Evolutionary conservation across 2,888 invertebrate species (phyloP).

Genomic region (Lepidonotus clava): DNA sequence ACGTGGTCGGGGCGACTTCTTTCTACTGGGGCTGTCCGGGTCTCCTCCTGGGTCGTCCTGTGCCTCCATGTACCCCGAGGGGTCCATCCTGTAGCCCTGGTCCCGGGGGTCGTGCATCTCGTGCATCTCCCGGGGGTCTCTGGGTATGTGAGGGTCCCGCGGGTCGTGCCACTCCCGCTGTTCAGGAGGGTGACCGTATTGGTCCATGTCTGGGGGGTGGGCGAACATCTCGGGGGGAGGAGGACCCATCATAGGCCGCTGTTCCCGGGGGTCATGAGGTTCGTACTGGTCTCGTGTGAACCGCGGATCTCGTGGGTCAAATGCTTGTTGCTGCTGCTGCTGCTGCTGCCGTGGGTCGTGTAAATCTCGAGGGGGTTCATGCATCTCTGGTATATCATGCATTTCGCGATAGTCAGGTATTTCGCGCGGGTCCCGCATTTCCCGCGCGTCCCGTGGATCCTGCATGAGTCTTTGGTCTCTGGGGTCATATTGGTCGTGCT

Average conservation of each 20-base stretch:
- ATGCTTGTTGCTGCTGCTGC: not conserved
- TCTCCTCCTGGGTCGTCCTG: slow-evolving; percentile 34
- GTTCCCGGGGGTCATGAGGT: not conserved
- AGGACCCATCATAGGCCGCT: not conserved
- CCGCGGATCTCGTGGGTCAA: not conserved
- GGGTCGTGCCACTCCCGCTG: slow-evolving; percentile 14
- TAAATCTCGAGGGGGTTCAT: slow-evolving; percentile 8
- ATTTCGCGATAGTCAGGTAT: not conserved
- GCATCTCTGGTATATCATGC: slow-evolving; percentile 24
- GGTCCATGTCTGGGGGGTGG: not conserved
- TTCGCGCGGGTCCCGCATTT: slow-evolving; percentile 16
- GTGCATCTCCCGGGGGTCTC: slow-evolving; percentile 17
- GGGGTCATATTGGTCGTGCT: slow-evolving; percentile 35
- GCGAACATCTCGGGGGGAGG: too few relatives aligned
- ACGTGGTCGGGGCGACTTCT: slow-evolving; percentile 67
- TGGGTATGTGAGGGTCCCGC: not conserved
- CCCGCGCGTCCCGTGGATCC: not conserved
- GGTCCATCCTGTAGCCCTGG: slow-evolving; percentile 14
- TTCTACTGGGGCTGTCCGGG: slow-evolving; percentile 25
- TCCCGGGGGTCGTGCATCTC: slow-evolving; percentile 45
- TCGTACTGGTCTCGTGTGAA: slow-evolving; percentile 32
- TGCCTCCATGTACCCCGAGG: not conserved
- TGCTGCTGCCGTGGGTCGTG: slow-evolving; percentile 16
- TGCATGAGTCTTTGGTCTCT: slow-evolving; percentile 45
- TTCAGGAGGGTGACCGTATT: not conserved